Base-by-base conservation (phyloP, 1,140 invertebrate species). In the Gonatopus flavifemur region DNA sequence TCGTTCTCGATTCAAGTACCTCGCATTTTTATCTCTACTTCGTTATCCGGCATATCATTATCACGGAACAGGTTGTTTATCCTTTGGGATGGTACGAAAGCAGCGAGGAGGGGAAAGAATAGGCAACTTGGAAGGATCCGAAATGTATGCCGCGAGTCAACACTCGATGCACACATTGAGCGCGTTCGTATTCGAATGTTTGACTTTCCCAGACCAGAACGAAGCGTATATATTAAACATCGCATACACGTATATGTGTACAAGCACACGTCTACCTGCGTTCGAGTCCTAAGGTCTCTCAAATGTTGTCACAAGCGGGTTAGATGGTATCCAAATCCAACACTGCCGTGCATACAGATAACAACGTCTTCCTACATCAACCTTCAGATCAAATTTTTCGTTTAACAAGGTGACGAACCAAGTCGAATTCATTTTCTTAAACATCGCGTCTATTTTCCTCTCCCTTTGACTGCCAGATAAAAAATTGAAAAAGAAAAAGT, bases 161-260 rank as follows among this genome's bases (percentile, higher is more conserved):
- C 70, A 70, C 63, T 69, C 54, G 57, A 62, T 55, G 52, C 56
- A 41, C 49, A 50, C 44, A 31, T 32, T 30, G 22, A 35, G 55
- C 63, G 58, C 49, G 62, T 52, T 67, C 72, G 59, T 18, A 28
- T 70, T 73, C 64, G 64, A 72, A 62, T 77, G 74, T 77, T 77
- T 77, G 60, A 77, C 74, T 77, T 77, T 77, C 75, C 72, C 75
- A 77, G 70, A 74, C 59, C 46, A 49, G 49, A 52, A 55, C 62
- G 57, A 55, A 55, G 56, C 61, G 64, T 54, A n/a, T n/a, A n/a
- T n/a, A n/a, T n/a, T n/a, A n/a, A n/a, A n/a, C n/a, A n/a, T n/a
- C n/a, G n/a, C 42, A 56, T 46, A 52, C 9, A 39, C 43, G 48
- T 44, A 38, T 52, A 53, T 65, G 61, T n/a, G n/a, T 46, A 52